Percentiles rank a stretch among this genome's conserved stretches.
phyloP scores from a whole-genome alignment of 1,140 invertebrate species.

The Macrobrachium rosenbergii region DNA sequence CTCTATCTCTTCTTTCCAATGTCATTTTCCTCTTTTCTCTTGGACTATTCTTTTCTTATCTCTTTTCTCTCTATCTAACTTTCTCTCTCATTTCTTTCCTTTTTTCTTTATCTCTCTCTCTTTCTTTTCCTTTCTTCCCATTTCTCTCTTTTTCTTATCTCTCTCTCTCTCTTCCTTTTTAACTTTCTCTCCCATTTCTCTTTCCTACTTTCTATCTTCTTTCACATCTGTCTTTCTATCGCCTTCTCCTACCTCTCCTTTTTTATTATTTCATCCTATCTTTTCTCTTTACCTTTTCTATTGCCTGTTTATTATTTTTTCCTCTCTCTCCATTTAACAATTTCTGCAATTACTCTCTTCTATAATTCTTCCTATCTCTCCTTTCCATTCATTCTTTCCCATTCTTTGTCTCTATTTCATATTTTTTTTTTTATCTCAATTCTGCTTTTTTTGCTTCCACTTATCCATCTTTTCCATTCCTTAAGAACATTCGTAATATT shows the following conservation, averaged over 20 bases:
- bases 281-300: not conserved
- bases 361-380: not conserved
- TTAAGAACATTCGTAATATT: too few relatives aligned
- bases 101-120: too few relatives aligned
- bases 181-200: not conserved
- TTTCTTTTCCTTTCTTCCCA: slow-evolving; percentile 4
- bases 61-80: too few relatives aligned
- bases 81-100: too few relatives aligned
- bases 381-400: not conserved
- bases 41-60: too few relatives aligned
- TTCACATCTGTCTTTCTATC: not conserved
- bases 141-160: not conserved
- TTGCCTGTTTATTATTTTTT: not conserved
- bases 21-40: too few relatives aligned
- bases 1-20: too few relatives aligned
- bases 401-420: too few relatives aligned
- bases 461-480: too few relatives aligned
- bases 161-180: slow-evolving; percentile 5
- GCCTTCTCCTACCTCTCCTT: not conserved
- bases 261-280: not conserved
- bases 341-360: not conserved
- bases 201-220: not conserved
- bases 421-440: too few relatives aligned
- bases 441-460: too few relatives aligned
- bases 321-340: not conserved